A percentile compares a stretch with the other conserved stretches of the same genome.
Evolutionary conservation across 35 echinoderm and acorn worm species (phyloP).

Genomic region (Nesometra sesokonis): DNA sequence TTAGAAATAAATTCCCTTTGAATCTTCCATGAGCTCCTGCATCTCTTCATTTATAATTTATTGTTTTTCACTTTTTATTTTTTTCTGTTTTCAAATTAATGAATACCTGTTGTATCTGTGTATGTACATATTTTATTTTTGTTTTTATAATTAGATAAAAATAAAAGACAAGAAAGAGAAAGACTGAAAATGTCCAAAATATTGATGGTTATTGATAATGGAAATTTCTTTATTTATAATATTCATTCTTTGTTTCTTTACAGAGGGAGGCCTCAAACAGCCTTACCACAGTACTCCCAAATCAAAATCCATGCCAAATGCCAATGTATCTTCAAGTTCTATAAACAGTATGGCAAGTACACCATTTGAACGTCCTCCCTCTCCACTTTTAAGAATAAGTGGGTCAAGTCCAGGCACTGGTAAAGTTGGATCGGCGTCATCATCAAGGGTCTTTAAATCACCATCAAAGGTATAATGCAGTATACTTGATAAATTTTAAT

Average conservation of each 20-base stretch:
- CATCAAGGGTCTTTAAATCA: background rate
- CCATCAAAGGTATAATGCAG: background rate
- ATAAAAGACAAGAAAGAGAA: too few relatives aligned
- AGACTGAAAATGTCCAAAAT: background rate
- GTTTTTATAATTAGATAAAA: too few relatives aligned
- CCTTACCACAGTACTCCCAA: conserved; percentile 51
- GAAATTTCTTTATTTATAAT: background rate
- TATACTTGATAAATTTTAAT: too few relatives aligned
- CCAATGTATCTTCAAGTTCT: background rate
- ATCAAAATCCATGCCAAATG: background rate
- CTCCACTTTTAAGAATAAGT: background rate
- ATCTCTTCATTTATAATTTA: too few relatives aligned
- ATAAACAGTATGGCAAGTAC: background rate
- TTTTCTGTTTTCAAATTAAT: too few relatives aligned
- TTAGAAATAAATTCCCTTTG: too few relatives aligned
- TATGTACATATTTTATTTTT: too few relatives aligned
- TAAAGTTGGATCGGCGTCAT: background rate
- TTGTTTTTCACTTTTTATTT: too few relatives aligned
- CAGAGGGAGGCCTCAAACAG: conserved; percentile 2
- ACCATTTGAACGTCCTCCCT: background rate
- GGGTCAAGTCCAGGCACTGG: background rate
- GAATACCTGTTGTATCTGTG: too few relatives aligned
- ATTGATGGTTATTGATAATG: too few relatives aligned
- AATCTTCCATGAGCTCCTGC: too few relatives aligned
- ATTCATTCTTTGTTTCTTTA: background rate